Conservation (phyloP, 1,140 invertebrate genomes). For the Drosophila teissieri region DNA sequence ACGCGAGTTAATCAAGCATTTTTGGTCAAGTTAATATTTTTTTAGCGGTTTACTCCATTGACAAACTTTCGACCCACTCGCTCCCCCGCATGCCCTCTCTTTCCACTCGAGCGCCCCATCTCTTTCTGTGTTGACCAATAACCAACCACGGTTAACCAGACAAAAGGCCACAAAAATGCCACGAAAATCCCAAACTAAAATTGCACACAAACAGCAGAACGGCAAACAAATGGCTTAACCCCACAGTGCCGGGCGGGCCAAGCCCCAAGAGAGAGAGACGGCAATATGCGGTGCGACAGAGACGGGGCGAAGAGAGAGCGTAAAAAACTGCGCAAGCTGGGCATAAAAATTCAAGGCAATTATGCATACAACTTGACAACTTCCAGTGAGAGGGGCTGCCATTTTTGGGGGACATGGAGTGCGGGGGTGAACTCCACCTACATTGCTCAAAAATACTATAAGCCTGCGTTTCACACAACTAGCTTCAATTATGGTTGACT, state of each 20-base stretch:
- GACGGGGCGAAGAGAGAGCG: constrained; percentile 34
- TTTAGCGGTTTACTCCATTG: constrained; percentile 65
- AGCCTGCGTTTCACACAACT: too few species aligned
- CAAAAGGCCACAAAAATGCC: constrained; percentile 85
- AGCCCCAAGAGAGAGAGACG: constrained; percentile 27
- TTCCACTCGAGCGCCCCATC: neutral
- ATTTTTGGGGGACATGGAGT: neutral
- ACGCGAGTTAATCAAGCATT: constrained; percentile 78
- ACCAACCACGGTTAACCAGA: constrained; percentile 84
- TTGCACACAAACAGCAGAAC: constrained; percentile 72
- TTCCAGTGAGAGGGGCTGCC: constrained; percentile 47
- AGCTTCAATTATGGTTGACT: neutral
- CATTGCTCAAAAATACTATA: neutral
- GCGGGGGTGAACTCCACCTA: neutral
- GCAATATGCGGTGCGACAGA: neutral
- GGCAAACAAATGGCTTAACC: constrained; percentile 42
- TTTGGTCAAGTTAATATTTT: constrained; percentile 81
- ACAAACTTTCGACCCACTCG: constrained; percentile 37
- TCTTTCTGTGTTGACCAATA: constrained; percentile 73
- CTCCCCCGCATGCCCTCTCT: constrained; percentile 5
- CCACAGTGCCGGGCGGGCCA: constrained; percentile 4
- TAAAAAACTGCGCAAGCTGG: constrained; percentile 65
- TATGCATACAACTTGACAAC: constrained; percentile 82
- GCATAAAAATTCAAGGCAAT: constrained; percentile 75
- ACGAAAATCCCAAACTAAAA: constrained; percentile 84